Evolutionary conservation across 2,888 invertebrate species (phyloP).

Genomic region (Drosophila pseudotakahashii): DNA sequence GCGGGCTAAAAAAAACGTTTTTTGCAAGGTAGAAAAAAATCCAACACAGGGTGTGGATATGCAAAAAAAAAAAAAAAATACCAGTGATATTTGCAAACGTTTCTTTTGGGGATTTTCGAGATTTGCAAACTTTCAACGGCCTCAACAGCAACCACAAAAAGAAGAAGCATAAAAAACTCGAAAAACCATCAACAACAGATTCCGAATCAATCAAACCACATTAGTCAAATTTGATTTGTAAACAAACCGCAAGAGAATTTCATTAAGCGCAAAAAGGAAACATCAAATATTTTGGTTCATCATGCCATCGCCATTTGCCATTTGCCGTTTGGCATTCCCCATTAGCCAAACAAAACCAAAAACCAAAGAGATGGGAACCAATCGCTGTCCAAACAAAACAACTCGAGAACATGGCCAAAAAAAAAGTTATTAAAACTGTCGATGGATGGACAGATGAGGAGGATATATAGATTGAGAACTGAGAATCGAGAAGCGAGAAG

Average conservation of each 20-base stretch:
- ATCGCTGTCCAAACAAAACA: constrained; percentile 62
- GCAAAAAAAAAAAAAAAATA: constrained; percentile 3
- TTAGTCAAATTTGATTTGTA: constrained; percentile 76
- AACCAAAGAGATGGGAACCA: background rate
- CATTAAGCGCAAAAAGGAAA: constrained; percentile 29
- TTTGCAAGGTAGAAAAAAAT: constrained; percentile 13
- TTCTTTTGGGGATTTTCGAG: constrained; percentile 31
- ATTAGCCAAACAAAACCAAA: constrained; percentile 8
- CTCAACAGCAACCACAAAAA: background rate
- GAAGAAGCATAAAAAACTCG: background rate
- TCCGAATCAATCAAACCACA: constrained; percentile 57
- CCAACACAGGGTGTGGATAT: background rate
- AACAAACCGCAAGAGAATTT: constrained; percentile 51
- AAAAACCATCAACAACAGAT: constrained; percentile 24
- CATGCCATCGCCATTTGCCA: too few species aligned
- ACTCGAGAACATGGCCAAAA: constrained; percentile 42
- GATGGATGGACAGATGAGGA: constrained; percentile 57
- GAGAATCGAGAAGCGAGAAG: constrained; percentile 21
- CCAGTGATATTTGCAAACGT: constrained; percentile 40
- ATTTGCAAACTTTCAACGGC: constrained; percentile 3
- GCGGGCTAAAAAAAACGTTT: constrained; percentile 37
- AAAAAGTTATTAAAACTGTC: constrained; percentile 77
- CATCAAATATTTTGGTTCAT: constrained; percentile 36
- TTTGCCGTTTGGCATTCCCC: constrained; percentile 7
- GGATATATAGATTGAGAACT: constrained; percentile 49